Evolutionary conservation across 2,797 vertebrate genomes (phyloP), one percentile per base, ranked within the genome.

Genomic region (Brotula barbata): DNA sequence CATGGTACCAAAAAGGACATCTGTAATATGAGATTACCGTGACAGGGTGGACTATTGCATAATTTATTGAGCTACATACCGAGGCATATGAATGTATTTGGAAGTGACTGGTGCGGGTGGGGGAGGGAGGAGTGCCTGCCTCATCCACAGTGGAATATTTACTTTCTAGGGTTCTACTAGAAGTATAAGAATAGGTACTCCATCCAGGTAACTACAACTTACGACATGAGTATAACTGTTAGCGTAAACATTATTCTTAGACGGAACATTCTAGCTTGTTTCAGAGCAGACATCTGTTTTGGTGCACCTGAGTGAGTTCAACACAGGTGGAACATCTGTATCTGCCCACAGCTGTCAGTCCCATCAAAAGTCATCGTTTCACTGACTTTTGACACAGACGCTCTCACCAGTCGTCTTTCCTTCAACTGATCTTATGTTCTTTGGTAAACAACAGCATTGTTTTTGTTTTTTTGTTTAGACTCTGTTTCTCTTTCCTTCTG

Each of bases 1-100:
- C 52, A 56, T 36, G 31, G 25, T 21, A 51, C 21, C 45, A 68
- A 61, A 78, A 58, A 78, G 56, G 19, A 53, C 43, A 53, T 58
- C 21, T 19, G 57, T 63, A 66, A 74, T 60, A 47, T 52, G 51
- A 58, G 40, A 77, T 68, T 45, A 53, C 56, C 57, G 54, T 36
- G 34, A 36, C 34, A 3, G 34, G 34, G 71, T 62, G 25, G 49
- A 45, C 57, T 46, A 31, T 21, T 74, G 48, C 17, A 23, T 39
- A 1, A 5, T 47, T 64, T 49, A 37, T 70, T 20, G n/a, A 25
- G 36, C 52, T 37, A 13, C 50, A 65, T 64, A n/a, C 64, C 51
- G 48, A 36, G 55, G 48, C 43, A 44, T 46, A 64, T 68, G 49
- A 71, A 77, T 75, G 68, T 66, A 73, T 84, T 76, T 75, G 28